A percentile compares a stretch with the other conserved stretches of the same genome.
These are phyloP conservation scores for Cyprinodon diabolis DNA, from an alignment of 2,797 vertebrate genomes.

Conservation along the genomic window DNA sequence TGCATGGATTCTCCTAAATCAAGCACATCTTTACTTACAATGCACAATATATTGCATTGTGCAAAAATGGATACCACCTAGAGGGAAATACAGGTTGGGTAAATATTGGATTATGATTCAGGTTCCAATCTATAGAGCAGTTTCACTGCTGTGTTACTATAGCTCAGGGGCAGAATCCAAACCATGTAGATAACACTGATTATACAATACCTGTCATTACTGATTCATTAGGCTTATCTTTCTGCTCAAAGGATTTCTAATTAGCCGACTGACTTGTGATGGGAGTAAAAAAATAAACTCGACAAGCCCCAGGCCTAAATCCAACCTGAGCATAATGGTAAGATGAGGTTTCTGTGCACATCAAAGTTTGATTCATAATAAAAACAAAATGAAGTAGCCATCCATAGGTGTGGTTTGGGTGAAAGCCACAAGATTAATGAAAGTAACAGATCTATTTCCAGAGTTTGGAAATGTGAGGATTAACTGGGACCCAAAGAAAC, in stretches of 20 bases:
- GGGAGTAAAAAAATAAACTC: no score
- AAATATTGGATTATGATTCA: neutral
- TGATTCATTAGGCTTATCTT: no score
- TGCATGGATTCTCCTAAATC: conserved; percentile 57
- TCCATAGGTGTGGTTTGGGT: conserved; percentile 12
- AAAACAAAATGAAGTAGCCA: neutral
- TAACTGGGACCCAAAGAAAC: neutral
- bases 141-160: neutral
- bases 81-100: neutral
- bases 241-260: no score
- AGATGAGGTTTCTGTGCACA: neutral
- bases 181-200: no score
- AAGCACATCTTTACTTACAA: conserved; percentile 30
- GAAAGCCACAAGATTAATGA: conserved; percentile 17
- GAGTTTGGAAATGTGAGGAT: neutral
- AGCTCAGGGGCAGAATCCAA: no score
- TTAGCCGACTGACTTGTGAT: no score
- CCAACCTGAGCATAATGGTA: neutral
- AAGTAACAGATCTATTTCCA: conserved; percentile 12
- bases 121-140: neutral
- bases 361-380: neutral
- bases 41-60: conserved; percentile 31
- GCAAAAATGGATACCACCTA: conserved; percentile 9
- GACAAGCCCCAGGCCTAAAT: neutral
- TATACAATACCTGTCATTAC: no score